Base-by-base conservation (phyloP, 1,140 invertebrate species). In the Latrodectus geometricus region DNA sequence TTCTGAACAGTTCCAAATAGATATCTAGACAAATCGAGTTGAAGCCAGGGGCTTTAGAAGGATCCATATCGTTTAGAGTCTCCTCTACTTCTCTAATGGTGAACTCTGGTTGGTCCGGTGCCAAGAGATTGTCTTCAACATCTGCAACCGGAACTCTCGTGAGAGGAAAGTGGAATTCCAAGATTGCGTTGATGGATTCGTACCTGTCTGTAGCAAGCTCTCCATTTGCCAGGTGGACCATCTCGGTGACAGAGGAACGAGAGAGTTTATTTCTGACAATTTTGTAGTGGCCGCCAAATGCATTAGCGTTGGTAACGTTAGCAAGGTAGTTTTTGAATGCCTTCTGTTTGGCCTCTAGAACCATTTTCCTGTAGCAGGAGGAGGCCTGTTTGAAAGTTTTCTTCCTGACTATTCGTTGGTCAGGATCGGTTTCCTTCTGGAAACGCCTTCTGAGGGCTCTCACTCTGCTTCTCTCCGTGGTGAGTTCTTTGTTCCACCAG, bases 161-260 rank as follows among this genome's bases (percentile, higher is more conserved):
- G 9, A n/a, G 2, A 11, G 68, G 20, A 11, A 69, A 69, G 20
- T 69, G 68, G 20, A 20, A 69, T 2, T 69, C n/a, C 21, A 23
- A 4, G 9, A 69, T 69, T 23, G 11, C 68, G 4, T 69, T n/a
- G 1, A 23, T 11, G 1, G 68, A n/a, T 11, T 69, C 68, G 0
- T 4, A 9, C 2, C 0, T 2, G 8, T n/a, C 21, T 69, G 0
- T 1, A n/a, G 68, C 9, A 3, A n/a, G 0, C 1, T 11, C 9
- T 20, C 11, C 68, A 21, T 69, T n/a, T 1, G 1, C 4, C 4
- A 15, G 11, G 2, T 11, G 1, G 15, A n/a, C 9, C 20, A 9
- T 0, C 1, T n/a, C 9, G 1, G 1, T 15, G 9, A n/a, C 1
- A 4, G 1, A 0, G 21, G 2, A 11, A 3, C n/a, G 8, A 9